Base-by-base conservation (phyloP, 2,888 invertebrate genomes). In the Brachyptera putata region DNA sequence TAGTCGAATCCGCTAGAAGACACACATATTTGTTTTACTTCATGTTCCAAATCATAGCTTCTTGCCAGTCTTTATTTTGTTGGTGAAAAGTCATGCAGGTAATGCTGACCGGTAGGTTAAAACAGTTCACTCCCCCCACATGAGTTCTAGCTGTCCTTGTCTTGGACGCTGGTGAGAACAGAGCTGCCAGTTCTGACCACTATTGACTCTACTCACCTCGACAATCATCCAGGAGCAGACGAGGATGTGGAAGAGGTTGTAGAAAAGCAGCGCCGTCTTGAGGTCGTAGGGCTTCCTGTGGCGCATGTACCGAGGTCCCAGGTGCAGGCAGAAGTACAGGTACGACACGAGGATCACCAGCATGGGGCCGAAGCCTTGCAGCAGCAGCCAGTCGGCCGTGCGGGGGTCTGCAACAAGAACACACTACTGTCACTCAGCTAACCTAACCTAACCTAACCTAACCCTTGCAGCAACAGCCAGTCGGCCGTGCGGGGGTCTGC, bases 141-240 rank as follows among this genome's bases (percentile, higher is more conserved):
- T n/a, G n/a, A n/a, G n/a, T n/a, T n/a, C n/a, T n/a, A n/a, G n/a
- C n/a, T n/a, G n/a, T n/a, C n/a, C n/a, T n/a, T n/a, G n/a, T n/a
- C n/a, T n/a, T n/a, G n/a, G n/a, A n/a, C n/a, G n/a, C n/a, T n/a
- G n/a, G n/a, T n/a, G n/a, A n/a, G n/a, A n/a, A n/a, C n/a, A n/a
- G n/a, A n/a, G n/a, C n/a, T n/a, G n/a, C n/a, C n/a, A n/a, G n/a
- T n/a, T n/a, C n/a, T n/a, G n/a, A n/a, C n/a, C n/a, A n/a, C n/a
- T n/a, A n/a, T n/a, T n/a, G n/a, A n/a, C n/a, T n/a, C 39, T 36
- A 16, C 73, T 71, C 70, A 88, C 88, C 83, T 89, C 88, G 71
- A 82, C 78, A 72, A 94, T 92, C 66, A 92, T 78, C 81, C 85
- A 94, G 2, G 73, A 69, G 56, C 79, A 80, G 65, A 80, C 70